A percentile compares a stretch with the other conserved stretches of the same genome.
These are phyloP conservation scores for Drosophila bifasciata DNA, from an alignment of 1,140 invertebrate genomes.

Conservation along the genomic window DNA sequence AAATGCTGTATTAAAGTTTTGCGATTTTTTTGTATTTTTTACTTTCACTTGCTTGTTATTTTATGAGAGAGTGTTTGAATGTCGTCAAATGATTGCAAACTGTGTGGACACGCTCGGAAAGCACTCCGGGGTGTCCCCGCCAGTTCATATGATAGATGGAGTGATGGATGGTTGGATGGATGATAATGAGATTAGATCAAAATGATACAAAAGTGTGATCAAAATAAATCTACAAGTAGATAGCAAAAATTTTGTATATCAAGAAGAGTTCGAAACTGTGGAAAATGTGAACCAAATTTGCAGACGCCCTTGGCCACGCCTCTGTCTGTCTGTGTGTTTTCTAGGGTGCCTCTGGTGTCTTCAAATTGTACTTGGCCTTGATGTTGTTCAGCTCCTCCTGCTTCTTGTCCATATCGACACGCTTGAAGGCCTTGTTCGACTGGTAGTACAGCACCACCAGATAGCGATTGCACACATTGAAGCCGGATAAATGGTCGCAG, in stretches of 20 bases:
- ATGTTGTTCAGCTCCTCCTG: slow-evolving; percentile 98
- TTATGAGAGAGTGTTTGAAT: slow-evolving; percentile 66
- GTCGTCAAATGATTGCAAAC: slow-evolving; percentile 55
- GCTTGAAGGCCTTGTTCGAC: slow-evolving; percentile 97
- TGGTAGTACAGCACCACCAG: slow-evolving; percentile 99
- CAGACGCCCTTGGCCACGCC: slow-evolving; percentile 22
- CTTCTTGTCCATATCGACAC: slow-evolving; percentile 98
- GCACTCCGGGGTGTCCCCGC: neutral
- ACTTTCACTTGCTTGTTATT: slow-evolving; percentile 80
- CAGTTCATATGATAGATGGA: slow-evolving; percentile 46
- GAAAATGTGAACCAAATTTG: slow-evolving; percentile 26
- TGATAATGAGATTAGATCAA: slow-evolving; percentile 53
- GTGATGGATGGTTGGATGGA: slow-evolving; percentile 67
- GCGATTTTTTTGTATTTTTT: slow-evolving; percentile 73
- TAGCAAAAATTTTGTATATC: slow-evolving; percentile 59
- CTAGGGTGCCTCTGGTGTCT: slow-evolving; percentile 77
- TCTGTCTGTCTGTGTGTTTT: neutral
- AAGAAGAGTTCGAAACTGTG: slow-evolving; percentile 45
- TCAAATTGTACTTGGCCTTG: slow-evolving; percentile 95
- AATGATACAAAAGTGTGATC: slow-evolving; percentile 62
- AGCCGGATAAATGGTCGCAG: slow-evolving; percentile 99
- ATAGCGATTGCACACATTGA: slow-evolving; percentile 99
- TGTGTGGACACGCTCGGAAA: slow-evolving; percentile 9
- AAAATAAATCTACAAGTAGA: slow-evolving; percentile 66
- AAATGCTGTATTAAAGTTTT: slow-evolving; percentile 19